phyloP scores from a whole-genome alignment of 2,113 vertebrate genomes.

The Nibea coibor region DNA sequence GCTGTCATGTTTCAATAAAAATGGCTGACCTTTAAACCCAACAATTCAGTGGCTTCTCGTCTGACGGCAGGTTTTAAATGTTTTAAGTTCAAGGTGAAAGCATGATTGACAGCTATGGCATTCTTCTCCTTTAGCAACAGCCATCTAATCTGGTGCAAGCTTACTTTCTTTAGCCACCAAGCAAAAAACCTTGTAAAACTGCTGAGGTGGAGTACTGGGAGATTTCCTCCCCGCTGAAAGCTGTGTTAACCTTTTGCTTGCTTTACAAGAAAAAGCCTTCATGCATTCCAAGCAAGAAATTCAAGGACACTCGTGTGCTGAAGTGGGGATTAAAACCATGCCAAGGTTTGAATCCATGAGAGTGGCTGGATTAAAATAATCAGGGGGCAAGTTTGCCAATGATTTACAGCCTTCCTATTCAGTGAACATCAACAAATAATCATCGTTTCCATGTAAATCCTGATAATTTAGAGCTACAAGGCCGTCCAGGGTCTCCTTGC shows the following conservation, averaged over 20 bases:
- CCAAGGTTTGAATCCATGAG: slow-evolving; percentile 50
- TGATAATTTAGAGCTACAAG: slow-evolving; percentile 74
- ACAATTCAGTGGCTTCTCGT: slow-evolving; percentile 12
- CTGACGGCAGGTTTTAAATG: slow-evolving; percentile 3
- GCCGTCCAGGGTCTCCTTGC: slow-evolving; percentile 50
- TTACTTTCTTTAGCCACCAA: slow-evolving; percentile 47
- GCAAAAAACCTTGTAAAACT: slow-evolving; percentile 71
- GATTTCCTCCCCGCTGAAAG: slow-evolving; percentile 45
- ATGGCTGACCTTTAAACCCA: slow-evolving; percentile 42
- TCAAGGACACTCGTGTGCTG: slow-evolving; percentile 69
- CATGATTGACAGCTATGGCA: slow-evolving; percentile 37
- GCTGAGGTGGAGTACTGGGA: slow-evolving; percentile 31
- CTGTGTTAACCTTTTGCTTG: slow-evolving; percentile 78
- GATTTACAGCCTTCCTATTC: slow-evolving; percentile 74
- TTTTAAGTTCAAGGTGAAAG: slow-evolving; percentile 56
- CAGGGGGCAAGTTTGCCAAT: slow-evolving; percentile 43
- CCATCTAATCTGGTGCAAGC: slow-evolving; percentile 49
- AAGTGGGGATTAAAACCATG: slow-evolving; percentile 69
- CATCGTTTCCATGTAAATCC: slow-evolving; percentile 82
- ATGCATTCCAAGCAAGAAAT: slow-evolving; percentile 63
- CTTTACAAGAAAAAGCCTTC: slow-evolving; percentile 73
- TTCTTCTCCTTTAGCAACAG: slow-evolving; percentile 62
- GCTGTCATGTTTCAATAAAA: slow-evolving; percentile 18
- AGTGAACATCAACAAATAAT: slow-evolving; percentile 73
- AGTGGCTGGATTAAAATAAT: slow-evolving; percentile 64